Evolutionary conservation across 1,140 invertebrate genomes (phyloP).

Genomic region (Bombus superbus): DNA sequence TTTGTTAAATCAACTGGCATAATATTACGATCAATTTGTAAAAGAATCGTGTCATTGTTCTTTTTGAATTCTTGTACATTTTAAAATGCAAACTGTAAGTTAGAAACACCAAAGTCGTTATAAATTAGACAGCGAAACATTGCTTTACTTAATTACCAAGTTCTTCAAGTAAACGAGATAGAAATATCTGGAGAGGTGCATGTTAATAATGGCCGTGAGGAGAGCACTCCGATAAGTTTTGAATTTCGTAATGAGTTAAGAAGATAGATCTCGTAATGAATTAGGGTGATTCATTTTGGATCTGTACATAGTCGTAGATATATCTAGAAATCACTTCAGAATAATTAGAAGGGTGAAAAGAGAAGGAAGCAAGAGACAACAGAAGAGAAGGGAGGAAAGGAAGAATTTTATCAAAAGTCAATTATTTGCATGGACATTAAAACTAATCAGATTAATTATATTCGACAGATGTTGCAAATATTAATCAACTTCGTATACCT

Average conservation of each 20-base stretch:
- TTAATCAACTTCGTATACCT: too few relatives aligned
- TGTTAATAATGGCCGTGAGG: background rate
- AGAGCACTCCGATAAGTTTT: background rate
- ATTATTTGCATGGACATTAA: background rate
- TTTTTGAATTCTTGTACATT: background rate
- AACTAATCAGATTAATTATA: too few relatives aligned
- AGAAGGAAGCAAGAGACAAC: too few relatives aligned
- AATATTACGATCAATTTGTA: background rate
- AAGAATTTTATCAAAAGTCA: background rate
- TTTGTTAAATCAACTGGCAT: background rate
- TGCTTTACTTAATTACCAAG: slow-evolving; percentile 1
- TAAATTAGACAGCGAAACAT: background rate
- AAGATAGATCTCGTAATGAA: background rate
- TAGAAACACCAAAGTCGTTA: background rate
- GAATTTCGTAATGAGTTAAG: background rate
- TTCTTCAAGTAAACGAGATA: background rate
- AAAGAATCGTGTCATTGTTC: background rate
- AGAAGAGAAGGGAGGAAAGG: background rate
- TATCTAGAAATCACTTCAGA: too few relatives aligned
- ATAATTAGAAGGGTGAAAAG: too few relatives aligned
- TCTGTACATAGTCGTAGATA: background rate
- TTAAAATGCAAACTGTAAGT: background rate
- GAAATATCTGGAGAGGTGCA: background rate
- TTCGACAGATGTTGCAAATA: too few relatives aligned
- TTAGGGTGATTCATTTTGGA: background rate